Conservation (phyloP, 2,113 vertebrate species). For the Oryzias melastigma region DNA sequence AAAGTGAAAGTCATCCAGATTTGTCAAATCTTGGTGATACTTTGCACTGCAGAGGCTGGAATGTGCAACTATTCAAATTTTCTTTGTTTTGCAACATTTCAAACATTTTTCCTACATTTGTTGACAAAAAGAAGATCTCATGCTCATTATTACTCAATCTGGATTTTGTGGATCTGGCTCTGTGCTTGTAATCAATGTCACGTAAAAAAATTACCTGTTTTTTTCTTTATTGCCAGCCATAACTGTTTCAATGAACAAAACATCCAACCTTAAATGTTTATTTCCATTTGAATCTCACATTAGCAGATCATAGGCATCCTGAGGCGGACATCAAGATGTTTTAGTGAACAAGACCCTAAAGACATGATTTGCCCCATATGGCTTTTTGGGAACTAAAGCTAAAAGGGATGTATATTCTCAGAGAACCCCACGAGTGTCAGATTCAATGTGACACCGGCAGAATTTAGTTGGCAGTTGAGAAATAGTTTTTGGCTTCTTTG, state of each 20-base stretch:
- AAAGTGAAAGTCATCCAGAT: too few relatives aligned
- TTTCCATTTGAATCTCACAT: background rate
- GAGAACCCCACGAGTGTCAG: background rate
- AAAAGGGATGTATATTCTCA: background rate
- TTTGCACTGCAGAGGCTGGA: too few relatives aligned
- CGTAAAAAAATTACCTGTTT: too few relatives aligned
- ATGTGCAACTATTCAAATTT: too few relatives aligned
- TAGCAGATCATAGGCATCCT: background rate
- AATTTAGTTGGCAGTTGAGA: background rate
- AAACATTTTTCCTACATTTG: too few relatives aligned
- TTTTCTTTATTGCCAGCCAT: too few relatives aligned
- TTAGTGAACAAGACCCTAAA: background rate
- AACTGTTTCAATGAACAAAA: background rate
- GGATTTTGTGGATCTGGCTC: too few relatives aligned
- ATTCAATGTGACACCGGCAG: background rate
- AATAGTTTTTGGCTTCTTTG: background rate
- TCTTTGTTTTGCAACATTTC: too few relatives aligned
- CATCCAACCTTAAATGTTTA: background rate
- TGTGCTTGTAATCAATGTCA: too few relatives aligned
- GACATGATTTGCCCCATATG: constrained; percentile 1
- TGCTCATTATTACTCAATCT: too few relatives aligned
- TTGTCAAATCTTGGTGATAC: too few relatives aligned
- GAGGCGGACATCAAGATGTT: background rate
- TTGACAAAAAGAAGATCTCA: too few relatives aligned
- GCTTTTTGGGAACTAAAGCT: background rate